A percentile compares a stretch with the other conserved stretches of the same genome.
Evolutionary conservation across 2,888 invertebrate species (phyloP).

Genomic region (Sarcophaga carnaria): DNA sequence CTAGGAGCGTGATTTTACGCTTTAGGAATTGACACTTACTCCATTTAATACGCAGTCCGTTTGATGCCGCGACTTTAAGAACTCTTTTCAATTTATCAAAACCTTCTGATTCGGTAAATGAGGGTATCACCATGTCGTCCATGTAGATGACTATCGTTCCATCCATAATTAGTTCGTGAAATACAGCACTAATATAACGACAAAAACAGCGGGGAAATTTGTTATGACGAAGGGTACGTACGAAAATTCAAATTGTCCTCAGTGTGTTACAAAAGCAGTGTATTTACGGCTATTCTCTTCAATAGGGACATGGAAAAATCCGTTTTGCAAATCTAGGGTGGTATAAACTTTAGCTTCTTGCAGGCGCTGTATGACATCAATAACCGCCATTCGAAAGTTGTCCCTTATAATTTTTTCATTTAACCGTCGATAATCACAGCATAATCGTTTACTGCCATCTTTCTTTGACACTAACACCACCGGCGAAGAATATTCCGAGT

Average conservation of each 20-base stretch:
- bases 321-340: conserved; percentile 64
- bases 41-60: too few species aligned
- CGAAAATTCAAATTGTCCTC: conserved; percentile 43
- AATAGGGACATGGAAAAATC: conserved; percentile 68
- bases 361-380: conserved; percentile 64
- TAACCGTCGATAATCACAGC: conserved; percentile 61
- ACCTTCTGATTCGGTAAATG: too few species aligned
- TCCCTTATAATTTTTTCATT: conserved; percentile 66
- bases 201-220: too few species aligned
- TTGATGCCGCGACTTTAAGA: too few species aligned
- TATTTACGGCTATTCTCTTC: conserved; percentile 57
- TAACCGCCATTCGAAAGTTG: conserved; percentile 62
- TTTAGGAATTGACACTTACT: too few species aligned
- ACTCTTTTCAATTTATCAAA: too few species aligned
- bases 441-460: conserved; percentile 56
- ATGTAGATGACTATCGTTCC: too few species aligned
- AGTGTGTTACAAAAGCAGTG: conserved; percentile 63
- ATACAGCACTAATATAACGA: too few species aligned
- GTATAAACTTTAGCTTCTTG: conserved; percentile 49
- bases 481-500: conserved; percentile 75
- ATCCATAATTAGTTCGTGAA: too few species aligned
- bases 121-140: too few species aligned
- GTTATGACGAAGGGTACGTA: too few species aligned
- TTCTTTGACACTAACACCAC: conserved; percentile 66
- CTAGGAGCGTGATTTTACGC: too few species aligned